phyloP scores from a whole-genome alignment of 37 sponge, comb jelly and placozoan species.

The Oscarella lobularis region DNA sequence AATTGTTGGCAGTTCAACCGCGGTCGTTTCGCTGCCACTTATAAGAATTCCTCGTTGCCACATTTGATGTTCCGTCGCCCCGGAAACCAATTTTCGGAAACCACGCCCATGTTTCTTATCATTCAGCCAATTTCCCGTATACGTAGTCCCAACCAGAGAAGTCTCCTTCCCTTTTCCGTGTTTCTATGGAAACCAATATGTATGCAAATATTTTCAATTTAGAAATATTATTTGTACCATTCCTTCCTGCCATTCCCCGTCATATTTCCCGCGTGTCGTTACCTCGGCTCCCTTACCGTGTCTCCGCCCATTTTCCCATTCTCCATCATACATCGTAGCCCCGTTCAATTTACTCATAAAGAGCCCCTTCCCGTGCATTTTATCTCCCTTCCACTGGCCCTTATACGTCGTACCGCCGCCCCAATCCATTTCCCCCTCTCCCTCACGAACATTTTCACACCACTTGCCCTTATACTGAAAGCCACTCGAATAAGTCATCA shows the following conservation, averaged over 20 bases:
- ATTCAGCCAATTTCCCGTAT: too few relatives aligned
- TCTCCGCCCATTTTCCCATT: slow-evolving; percentile 21
- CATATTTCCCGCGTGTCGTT: slow-evolving; percentile 35
- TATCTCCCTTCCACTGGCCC: not conserved
- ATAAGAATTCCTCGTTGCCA: too few relatives aligned
- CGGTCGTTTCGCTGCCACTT: too few relatives aligned
- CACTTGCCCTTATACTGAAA: slow-evolving; percentile 65
- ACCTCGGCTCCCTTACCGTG: slow-evolving; percentile 58
- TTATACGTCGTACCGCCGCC: not conserved
- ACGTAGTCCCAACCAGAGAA: too few relatives aligned
- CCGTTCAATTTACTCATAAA: not conserved
- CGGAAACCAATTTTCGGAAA: too few relatives aligned
- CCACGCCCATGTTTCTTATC: too few relatives aligned
- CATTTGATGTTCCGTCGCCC: too few relatives aligned
- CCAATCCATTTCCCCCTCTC: slow-evolving; percentile 10
- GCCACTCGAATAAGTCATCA: slow-evolving; percentile 45
- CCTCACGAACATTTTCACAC: slow-evolving; percentile 26
- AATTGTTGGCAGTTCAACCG: too few relatives aligned
- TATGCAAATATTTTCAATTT: too few relatives aligned
- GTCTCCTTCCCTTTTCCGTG: too few relatives aligned
- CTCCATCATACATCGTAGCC: slow-evolving; percentile 6
- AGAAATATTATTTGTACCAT: too few relatives aligned
- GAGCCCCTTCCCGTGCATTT: not conserved
- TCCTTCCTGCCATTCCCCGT: slow-evolving; percentile 57
- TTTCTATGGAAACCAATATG: too few relatives aligned